phyloP scores from a whole-genome alignment of 2,797 vertebrate species.

The Etheostoma perlongum region DNA sequence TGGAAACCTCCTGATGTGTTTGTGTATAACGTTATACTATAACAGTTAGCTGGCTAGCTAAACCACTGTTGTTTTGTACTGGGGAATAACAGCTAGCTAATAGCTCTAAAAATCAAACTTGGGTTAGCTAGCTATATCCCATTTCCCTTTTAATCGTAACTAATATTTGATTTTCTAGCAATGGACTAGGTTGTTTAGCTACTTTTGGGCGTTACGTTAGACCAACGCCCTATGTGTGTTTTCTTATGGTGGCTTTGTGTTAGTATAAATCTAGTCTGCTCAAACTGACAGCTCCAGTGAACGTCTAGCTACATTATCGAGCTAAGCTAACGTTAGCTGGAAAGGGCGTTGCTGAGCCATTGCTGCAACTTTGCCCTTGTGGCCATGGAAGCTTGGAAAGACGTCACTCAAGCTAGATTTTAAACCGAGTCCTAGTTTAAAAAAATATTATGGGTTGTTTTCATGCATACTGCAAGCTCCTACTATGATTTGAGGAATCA shows the following conservation, averaged over 20 bases:
- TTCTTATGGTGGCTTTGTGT: conserved; percentile 1
- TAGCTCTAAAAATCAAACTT: conserved; percentile 35
- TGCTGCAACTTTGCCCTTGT: conserved; percentile 85
- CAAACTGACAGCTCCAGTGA: conserved; percentile 59
- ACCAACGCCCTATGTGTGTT: conserved; percentile 33
- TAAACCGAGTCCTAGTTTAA: background rate
- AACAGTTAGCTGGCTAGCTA: too few relatives aligned
- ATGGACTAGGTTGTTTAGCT: background rate
- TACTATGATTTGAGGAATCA: conserved; percentile 31
- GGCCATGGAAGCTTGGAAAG: conserved; percentile 61
- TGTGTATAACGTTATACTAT: background rate
- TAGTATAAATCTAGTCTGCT: conserved; percentile 12
- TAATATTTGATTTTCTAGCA: background rate
- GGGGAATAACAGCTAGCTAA: background rate
- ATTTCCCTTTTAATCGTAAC: background rate
- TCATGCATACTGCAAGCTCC: background rate
- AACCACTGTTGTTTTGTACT: background rate
- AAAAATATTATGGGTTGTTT: background rate
- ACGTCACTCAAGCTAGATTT: conserved; percentile 55
- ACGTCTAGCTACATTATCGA: conserved; percentile 43
- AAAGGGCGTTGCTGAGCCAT: conserved; percentile 84
- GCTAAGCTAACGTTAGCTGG: conserved; percentile 78
- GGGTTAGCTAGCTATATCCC: background rate
- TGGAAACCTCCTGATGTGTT: accelerated
- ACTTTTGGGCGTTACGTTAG: background rate